Base-by-base conservation (phyloP, 2,113 vertebrate genomes). In the Alligator sinensis region DNA sequence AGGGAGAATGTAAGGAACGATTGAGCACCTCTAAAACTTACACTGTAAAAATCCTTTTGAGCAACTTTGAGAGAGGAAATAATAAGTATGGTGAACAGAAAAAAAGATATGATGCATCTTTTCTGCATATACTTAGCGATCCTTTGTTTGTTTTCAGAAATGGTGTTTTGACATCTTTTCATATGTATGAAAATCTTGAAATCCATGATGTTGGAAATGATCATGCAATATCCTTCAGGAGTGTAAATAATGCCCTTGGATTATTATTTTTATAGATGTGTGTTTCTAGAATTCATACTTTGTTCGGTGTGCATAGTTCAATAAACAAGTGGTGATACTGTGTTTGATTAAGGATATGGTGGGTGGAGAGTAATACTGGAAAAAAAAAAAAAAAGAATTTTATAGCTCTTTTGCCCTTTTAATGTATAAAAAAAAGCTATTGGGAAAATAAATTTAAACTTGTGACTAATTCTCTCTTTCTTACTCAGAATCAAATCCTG, bases 251-350 rank as follows among this genome's bases (percentile, higher is more conserved):
- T 68, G 83, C 12, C 72, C 54, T 17, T 63, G 79, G 64, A 25
- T 21, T 74, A 57, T 17, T 54, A 30, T 83, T 93, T 93, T 83
- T 78, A 85, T 10, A 62, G 59, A 91, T 77, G 27, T 3, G 22
- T 38, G 17, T 85, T 93, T 72, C 81, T 94, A 95, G 88, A 94
- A 93, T 27, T 86, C 22, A 24, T 88, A 66, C 4, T 6, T 80
- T 80, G 60, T 79, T 34, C 77, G 92, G n/a, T 72, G 89, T 85
- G 90, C 1, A 22, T 15, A 93, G 68, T 10, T 78, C 13, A 55
- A 84, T 88, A 92, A 34, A 82, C 12, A 5, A 72, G 57, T 83
- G 76, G 58, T n/a, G 80, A 28, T 88, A 81, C 6, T 13, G 28
- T 92, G 18, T 5, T 30, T 61, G 60, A 62, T 79, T 84, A 68